Evolutionary conservation across 2,797 vertebrate species (phyloP).

Genomic region (Lophura swinhoii): DNA sequence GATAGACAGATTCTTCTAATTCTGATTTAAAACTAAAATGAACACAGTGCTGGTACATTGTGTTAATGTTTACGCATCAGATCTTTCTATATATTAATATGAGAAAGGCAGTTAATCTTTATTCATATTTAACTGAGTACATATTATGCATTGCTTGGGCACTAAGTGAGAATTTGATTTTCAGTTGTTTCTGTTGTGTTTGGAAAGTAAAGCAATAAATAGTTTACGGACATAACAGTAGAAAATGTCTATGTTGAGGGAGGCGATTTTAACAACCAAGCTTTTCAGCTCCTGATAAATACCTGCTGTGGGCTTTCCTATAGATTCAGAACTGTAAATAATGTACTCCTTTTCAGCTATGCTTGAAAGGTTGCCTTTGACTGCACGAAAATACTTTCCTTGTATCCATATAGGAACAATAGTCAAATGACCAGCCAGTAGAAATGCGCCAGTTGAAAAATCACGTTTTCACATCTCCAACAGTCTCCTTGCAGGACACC

Average conservation of each 20-base stretch:
- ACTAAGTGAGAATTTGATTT: constrained; percentile 2
- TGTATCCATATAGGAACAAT: background rate
- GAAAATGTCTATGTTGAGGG: background rate
- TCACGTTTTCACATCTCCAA: background rate
- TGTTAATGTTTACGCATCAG: background rate
- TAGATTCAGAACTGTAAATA: background rate
- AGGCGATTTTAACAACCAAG: background rate
- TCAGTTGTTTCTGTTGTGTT: background rate
- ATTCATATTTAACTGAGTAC: background rate
- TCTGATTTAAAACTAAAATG: background rate
- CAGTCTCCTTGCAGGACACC: background rate
- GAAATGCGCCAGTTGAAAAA: background rate
- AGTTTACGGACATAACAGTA: background rate
- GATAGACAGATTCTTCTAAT: background rate
- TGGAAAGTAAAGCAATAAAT: background rate
- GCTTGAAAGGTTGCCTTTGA: background rate
- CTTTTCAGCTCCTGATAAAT: rapidly evolving
- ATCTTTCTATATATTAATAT: background rate
- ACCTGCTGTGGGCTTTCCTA: background rate
- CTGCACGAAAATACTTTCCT: background rate
- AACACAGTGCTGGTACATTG: background rate
- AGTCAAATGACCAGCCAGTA: background rate
- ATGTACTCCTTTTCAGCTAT: background rate
- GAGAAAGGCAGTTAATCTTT: background rate
- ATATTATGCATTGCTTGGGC: background rate